Evolutionary conservation across 2,797 vertebrate species (phyloP).

Genomic region (Muscicapa striata): DNA sequence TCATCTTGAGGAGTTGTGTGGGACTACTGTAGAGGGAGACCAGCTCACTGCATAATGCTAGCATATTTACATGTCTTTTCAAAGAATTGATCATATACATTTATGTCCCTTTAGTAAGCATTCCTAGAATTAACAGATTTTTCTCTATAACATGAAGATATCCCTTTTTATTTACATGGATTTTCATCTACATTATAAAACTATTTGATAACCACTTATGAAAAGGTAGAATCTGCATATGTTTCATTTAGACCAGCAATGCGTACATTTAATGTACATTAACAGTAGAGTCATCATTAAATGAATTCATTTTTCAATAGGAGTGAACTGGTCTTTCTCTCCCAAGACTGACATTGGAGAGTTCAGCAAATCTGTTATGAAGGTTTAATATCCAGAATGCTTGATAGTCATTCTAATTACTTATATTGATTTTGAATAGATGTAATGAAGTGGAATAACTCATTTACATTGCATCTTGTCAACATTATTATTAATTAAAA

Average conservation of each 20-base stretch:
- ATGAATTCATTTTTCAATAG: neutral
- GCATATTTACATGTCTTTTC: neutral
- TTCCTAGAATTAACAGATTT: neutral
- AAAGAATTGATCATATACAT: neutral
- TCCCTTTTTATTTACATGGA: neutral
- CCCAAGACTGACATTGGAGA: neutral
- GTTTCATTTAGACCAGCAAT: neutral
- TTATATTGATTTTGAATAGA: neutral
- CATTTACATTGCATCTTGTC: constrained; percentile 8
- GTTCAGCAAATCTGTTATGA: neutral
- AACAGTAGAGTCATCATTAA: neutral
- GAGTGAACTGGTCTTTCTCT: neutral
- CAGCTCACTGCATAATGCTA: neutral
- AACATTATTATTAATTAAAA: constrained; percentile 35
- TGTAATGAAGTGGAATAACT: constrained; percentile 46
- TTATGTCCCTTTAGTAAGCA: neutral
- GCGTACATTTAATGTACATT: neutral
- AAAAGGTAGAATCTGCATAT: neutral
- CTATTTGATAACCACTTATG: neutral
- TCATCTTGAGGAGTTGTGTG: constrained; percentile 19
- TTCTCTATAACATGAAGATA: neutral
- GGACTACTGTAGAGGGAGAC: neutral
- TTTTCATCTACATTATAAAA: neutral
- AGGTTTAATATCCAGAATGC: neutral
- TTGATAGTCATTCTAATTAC: constrained; percentile 13